Conservation (phyloP, 2,797 vertebrate genomes). For the Cynopterus sphinx region DNA sequence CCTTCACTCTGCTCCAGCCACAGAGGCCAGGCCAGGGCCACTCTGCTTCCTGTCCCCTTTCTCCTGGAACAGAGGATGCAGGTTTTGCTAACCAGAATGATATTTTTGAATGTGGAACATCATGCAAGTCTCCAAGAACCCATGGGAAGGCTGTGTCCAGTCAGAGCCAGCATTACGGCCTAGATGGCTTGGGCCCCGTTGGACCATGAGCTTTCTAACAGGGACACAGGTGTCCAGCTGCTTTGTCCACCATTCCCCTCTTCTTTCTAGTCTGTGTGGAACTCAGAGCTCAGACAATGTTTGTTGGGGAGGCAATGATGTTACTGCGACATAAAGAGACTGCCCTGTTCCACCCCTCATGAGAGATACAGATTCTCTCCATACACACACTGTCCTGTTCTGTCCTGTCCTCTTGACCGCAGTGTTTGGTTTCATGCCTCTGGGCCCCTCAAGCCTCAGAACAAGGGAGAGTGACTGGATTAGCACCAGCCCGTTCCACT, state of each 20-base stretch:
- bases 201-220: background rate
- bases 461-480: background rate
- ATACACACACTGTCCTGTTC: background rate
- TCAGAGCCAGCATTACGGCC: background rate
- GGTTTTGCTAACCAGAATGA: background rate
- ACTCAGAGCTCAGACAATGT: background rate
- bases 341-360: background rate
- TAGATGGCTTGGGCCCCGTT: background rate
- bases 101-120: background rate
- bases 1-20: background rate
- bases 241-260: background rate
- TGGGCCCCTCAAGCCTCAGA: background rate
- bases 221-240: rapidly evolving
- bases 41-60: background rate
- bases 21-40: background rate
- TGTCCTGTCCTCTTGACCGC: background rate
- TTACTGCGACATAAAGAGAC: background rate
- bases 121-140: background rate
- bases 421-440: background rate
- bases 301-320: background rate
- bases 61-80: background rate
- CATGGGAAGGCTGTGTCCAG: background rate
- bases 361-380: background rate
- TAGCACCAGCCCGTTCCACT: background rate
- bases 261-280: background rate